Conservation (phyloP, 2,888 invertebrate genomes). For the Oscheius sp. region DNA sequence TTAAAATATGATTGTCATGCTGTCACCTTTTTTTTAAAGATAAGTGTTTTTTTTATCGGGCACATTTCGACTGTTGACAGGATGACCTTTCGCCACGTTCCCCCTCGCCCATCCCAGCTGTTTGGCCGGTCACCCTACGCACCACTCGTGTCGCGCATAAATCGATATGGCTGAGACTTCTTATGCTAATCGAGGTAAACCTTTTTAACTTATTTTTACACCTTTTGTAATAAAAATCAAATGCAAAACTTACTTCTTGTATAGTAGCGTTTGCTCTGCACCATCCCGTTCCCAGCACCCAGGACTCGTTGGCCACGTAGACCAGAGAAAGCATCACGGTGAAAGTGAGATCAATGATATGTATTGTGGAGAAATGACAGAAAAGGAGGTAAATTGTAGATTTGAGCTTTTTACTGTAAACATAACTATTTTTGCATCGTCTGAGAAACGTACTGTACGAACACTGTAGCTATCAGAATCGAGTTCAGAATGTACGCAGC, state of each 20-base stretch:
- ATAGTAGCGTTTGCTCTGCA: slow-evolving; percentile 66
- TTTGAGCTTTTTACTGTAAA: slow-evolving; percentile 40
- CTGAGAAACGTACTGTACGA: slow-evolving; percentile 55
- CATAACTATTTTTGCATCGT: not conserved
- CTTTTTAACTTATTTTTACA: not conserved
- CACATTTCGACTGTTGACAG: no score
- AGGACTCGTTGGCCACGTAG: slow-evolving; percentile 64
- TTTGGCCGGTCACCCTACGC: not conserved
- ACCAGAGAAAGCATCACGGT: slow-evolving; percentile 63
- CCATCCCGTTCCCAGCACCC: slow-evolving; percentile 61
- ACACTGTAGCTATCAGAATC: slow-evolving; percentile 59
- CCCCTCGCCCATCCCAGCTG: no score
- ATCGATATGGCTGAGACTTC: no score
- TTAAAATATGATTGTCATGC: no score
- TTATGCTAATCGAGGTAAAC: no score
- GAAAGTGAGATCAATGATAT: slow-evolving; percentile 51
- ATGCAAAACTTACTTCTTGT: slow-evolving; percentile 57
- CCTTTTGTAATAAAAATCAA: not conserved
- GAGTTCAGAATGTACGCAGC: slow-evolving; percentile 62
- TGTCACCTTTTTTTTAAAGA: no score
- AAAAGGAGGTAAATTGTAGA: slow-evolving; percentile 38
- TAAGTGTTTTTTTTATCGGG: no score
- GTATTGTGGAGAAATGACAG: slow-evolving; percentile 46
- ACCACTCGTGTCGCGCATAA: not conserved
- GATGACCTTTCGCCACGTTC: no score